phyloP scores from a whole-genome alignment of 2,797 vertebrate species.

The Tachyglossus aculeatus region DNA sequence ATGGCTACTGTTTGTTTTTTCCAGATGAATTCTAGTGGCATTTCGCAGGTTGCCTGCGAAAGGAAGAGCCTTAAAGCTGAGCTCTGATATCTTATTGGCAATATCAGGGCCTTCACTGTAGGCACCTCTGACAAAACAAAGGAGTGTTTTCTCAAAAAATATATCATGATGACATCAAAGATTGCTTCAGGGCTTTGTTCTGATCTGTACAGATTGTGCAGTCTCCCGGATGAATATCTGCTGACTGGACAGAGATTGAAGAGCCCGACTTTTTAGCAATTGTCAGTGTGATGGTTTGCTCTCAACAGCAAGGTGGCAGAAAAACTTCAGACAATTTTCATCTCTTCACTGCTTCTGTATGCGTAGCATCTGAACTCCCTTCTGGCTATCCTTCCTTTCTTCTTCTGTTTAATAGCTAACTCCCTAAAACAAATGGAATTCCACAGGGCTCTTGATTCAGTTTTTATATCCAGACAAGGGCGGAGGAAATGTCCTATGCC shows the following conservation, averaged over 20 bases:
- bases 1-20: background rate
- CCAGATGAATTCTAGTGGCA: background rate
- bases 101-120: background rate
- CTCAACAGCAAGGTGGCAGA: background rate
- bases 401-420: background rate
- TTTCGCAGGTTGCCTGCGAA: background rate
- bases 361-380: conserved; percentile 10
- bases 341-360: background rate
- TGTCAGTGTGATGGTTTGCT: background rate
- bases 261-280: background rate
- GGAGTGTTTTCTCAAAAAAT: background rate
- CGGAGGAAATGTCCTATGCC: too few relatives aligned
- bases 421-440: background rate
- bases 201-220: background rate
- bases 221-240: background rate
- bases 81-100: background rate
- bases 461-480: too few relatives aligned
- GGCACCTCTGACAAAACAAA: background rate
- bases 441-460: background rate
- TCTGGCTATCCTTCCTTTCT: background rate
- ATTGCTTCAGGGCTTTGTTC: background rate
- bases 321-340: conserved; percentile 14
- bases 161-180: background rate
- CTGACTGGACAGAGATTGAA: background rate
- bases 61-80: background rate